A percentile compares a stretch with the other conserved stretches of the same genome.
phyloP scores from a whole-genome alignment of 2,113 vertebrate genomes.

The Rutilus rutilus region DNA sequence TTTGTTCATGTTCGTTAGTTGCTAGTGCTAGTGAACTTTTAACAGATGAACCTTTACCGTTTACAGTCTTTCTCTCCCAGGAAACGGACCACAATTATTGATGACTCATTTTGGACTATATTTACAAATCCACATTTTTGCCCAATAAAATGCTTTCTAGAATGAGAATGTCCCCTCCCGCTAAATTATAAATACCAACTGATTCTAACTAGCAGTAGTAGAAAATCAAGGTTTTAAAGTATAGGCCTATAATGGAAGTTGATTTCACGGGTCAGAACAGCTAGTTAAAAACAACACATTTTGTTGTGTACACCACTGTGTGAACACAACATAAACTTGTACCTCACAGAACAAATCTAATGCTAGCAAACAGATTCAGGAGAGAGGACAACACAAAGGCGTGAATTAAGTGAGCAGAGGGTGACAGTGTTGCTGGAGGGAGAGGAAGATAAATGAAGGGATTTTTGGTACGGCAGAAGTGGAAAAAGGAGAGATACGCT shows the following conservation, averaged over 20 bases:
- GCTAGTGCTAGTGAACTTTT: background rate
- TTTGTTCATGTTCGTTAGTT: background rate
- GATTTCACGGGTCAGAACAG: background rate
- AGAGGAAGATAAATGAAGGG: slow-evolving; percentile 9
- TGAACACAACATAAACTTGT: background rate
- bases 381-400: background rate
- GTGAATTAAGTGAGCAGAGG: background rate
- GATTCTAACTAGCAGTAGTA: no score
- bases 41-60: background rate
- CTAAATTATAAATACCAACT: no score
- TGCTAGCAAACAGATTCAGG: background rate
- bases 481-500: background rate
- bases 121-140: no score
- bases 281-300: background rate
- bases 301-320: background rate
- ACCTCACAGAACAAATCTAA: background rate
- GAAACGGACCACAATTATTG: background rate
- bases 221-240: background rate
- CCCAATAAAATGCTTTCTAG: no score
- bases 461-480: background rate
- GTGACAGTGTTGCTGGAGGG: background rate
- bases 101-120: background rate
- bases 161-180: no score
- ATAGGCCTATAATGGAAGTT: background rate
- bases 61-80: background rate